Percentiles rank a stretch among this genome's conserved stretches.
Evolutionary conservation across 2,888 invertebrate genomes (phyloP).

Genomic region (Smittia sp.): DNA sequence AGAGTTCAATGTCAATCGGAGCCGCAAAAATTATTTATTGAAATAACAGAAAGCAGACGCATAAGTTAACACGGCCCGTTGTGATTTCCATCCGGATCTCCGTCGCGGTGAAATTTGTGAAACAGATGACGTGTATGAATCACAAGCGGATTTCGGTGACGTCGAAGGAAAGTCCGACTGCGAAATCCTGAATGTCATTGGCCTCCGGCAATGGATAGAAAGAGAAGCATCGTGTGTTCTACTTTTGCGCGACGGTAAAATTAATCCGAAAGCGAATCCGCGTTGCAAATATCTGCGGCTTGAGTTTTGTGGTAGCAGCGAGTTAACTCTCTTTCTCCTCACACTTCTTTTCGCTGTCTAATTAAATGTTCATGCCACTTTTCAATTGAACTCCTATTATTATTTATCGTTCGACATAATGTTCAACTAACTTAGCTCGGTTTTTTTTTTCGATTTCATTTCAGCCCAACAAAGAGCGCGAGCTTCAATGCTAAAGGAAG

Average conservation of each 20-base stretch:
- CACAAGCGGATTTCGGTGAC: neutral
- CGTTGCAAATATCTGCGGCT: neutral
- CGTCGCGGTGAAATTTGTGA: neutral
- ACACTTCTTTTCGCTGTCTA: neutral
- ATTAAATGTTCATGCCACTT: too few species aligned
- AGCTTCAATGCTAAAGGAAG: conserved; percentile 22
- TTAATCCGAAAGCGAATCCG: conserved; percentile 8
- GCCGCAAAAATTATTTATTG: neutral
- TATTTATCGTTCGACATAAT: too few species aligned
- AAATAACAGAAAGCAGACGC: neutral
- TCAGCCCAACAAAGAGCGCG: neutral
- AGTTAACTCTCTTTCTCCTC: conserved; percentile 1
- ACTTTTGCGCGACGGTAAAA: neutral
- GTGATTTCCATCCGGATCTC: conserved; percentile 18
- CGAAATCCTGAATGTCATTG: neutral
- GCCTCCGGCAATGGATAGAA: neutral
- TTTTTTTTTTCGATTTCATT: neutral
- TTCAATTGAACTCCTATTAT: too few species aligned
- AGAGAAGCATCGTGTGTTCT: neutral
- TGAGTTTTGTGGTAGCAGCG: neutral
- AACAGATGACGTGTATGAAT: neutral
- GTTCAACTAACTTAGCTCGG: too few species aligned
- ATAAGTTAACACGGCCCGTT: neutral
- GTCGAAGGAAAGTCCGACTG: conserved; percentile 1
- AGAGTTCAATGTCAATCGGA: neutral